Conservation (phyloP, 1,140 invertebrate genomes). For the Heliconius congener region DNA sequence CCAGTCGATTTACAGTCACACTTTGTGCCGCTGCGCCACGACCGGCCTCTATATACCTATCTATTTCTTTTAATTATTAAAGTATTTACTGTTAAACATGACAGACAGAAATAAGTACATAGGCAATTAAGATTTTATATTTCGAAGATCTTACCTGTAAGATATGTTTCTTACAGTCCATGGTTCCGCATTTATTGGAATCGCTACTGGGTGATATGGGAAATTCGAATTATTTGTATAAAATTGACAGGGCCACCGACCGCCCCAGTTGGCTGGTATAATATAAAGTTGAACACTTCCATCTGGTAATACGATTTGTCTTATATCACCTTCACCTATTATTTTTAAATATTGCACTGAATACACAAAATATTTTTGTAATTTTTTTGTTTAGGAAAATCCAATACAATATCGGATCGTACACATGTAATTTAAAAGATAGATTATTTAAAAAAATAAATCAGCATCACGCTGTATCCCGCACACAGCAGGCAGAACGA, state of each 20-base stretch:
- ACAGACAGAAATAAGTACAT: too few relatives aligned
- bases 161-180: slow-evolving; percentile 60
- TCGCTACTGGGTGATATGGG: slow-evolving; percentile 29
- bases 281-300: slow-evolving; percentile 65
- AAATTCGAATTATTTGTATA: slow-evolving; percentile 22
- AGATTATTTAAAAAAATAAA: too few relatives aligned
- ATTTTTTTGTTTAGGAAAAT: too few relatives aligned
- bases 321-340: slow-evolving; percentile 65
- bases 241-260: slow-evolving; percentile 33
- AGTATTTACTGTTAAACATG: too few relatives aligned
- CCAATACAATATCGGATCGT: too few relatives aligned
- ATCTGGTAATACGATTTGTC: slow-evolving; percentile 51
- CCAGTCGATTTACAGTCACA: too few relatives aligned
- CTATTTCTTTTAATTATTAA: too few relatives aligned
- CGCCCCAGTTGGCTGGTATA: slow-evolving; percentile 46
- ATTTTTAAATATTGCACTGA: slow-evolving; percentile 45
- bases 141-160: slow-evolving; percentile 17
- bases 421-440: too few relatives aligned
- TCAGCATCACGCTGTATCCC: too few relatives aligned
- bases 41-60: too few relatives aligned
- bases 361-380: slow-evolving; percentile 22
- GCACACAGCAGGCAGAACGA: too few relatives aligned
- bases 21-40: too few relatives aligned
- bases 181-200: slow-evolving; percentile 27
- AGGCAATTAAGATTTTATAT: not conserved